Evolutionary conservation across 2,797 vertebrate species (phyloP).

Genomic region (Pachyuromys duprasi): DNA sequence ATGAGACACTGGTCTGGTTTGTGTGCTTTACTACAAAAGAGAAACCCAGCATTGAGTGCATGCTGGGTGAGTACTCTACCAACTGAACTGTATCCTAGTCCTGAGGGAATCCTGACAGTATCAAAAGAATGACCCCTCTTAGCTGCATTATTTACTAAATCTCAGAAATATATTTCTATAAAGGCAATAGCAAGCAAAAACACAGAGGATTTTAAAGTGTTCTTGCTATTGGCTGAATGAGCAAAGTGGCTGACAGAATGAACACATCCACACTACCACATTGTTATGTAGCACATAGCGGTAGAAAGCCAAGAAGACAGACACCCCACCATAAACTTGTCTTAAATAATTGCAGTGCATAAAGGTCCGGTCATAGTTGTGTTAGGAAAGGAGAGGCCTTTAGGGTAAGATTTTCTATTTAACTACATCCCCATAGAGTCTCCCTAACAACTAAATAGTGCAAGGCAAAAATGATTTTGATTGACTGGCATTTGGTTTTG

Average conservation of each 20-base stretch:
- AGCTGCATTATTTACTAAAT: background rate
- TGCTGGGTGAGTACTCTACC: background rate
- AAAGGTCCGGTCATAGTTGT: background rate
- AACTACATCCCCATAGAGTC: background rate
- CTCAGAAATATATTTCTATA: background rate
- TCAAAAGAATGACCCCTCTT: background rate
- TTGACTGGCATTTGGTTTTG: slow-evolving; percentile 62
- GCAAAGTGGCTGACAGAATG: background rate
- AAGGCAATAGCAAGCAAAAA: background rate
- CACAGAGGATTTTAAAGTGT: background rate
- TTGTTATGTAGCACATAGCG: background rate
- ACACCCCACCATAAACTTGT: background rate
- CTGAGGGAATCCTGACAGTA: background rate
- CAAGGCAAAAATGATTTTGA: slow-evolving; percentile 45
- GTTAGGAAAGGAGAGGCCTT: background rate
- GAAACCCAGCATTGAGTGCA: background rate
- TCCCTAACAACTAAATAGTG: background rate
- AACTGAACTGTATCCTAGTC: background rate
- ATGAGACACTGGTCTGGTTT: background rate
- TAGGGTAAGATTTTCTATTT: background rate
- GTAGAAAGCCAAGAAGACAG: background rate
- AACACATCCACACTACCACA: background rate
- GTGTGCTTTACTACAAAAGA: background rate
- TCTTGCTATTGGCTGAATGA: slow-evolving; percentile 6
- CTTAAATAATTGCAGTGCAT: background rate